phyloP scores from a whole-genome alignment of 92 coral and sea anemone genomes.

The Pocillopora grandis region DNA sequence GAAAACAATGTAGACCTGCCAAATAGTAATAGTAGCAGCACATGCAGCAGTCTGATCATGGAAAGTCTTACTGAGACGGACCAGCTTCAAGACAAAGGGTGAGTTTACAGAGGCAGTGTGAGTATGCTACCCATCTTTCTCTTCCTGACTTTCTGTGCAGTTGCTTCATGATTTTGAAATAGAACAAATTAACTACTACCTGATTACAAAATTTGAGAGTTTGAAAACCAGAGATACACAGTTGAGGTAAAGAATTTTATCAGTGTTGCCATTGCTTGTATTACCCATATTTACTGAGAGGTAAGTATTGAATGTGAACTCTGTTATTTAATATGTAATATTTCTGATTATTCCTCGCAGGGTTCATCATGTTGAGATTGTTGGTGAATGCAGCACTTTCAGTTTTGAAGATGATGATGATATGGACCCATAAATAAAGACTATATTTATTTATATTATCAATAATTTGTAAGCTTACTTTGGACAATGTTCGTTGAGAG shows the following conservation, averaged over 20 bases:
- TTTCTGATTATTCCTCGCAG: constrained; percentile 30
- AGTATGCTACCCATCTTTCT: too few species aligned
- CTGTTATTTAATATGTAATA: too few species aligned
- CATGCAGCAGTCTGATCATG: constrained; percentile 21
- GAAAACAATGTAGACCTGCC: constrained; percentile 2
- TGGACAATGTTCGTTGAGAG: not conserved
- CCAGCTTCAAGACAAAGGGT: constrained; percentile 34
- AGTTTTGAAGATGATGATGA: constrained; percentile 73
- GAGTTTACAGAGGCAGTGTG: not conserved
- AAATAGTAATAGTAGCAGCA: constrained; percentile 17
- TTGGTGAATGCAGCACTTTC: constrained; percentile 56
- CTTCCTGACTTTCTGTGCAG: too few species aligned
- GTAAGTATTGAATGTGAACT: too few species aligned
- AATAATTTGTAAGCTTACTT: not conserved
- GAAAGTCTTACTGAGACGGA: constrained; percentile 25
- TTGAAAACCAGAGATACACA: too few species aligned
- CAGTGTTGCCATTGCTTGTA: too few species aligned
- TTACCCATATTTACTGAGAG: too few species aligned
- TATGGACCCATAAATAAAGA: constrained; percentile 66
- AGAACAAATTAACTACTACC: too few species aligned
- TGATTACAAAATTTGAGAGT: too few species aligned
- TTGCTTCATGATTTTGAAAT: too few species aligned
- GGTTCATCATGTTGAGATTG: constrained; percentile 46
- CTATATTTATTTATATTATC: not conserved
- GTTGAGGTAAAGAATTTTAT: too few species aligned